A percentile compares a stretch with the other conserved stretches of the same genome.
Conservation (phyloP, 2,888 invertebrate species). For the Scaptomyza tumidula region DNA sequence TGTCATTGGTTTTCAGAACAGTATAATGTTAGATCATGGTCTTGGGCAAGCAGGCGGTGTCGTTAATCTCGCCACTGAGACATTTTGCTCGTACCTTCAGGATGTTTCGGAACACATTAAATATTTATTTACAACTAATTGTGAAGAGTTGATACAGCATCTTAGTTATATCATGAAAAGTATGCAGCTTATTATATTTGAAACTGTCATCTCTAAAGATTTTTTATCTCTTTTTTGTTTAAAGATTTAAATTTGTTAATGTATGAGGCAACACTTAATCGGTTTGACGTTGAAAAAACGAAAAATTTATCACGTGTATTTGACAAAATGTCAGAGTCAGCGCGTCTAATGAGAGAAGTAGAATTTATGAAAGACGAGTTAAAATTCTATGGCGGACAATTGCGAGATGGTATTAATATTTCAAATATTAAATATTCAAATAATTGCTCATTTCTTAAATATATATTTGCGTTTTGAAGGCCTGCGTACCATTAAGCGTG, state of each 20-base stretch:
- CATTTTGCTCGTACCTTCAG: conserved; percentile 89
- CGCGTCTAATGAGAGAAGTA: conserved; percentile 87
- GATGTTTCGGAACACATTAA: conserved; percentile 89
- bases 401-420: conserved; percentile 88
- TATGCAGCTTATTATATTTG: conserved; percentile 82
- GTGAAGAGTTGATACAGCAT: conserved; percentile 88
- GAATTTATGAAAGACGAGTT: conserved; percentile 88
- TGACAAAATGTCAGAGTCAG: conserved; percentile 88
- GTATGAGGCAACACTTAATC: neutral
- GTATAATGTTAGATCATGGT: conserved; percentile 92
- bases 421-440: too few species aligned
- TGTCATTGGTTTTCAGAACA: conserved; percentile 95
- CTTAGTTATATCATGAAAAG: conserved; percentile 87
- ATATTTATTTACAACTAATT: conserved; percentile 90
- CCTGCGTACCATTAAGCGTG: conserved; percentile 51
- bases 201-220: too few species aligned
- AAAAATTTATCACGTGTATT: conserved; percentile 89
- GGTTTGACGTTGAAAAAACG: neutral
- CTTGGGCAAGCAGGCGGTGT: too few species aligned
- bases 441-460: neutral
- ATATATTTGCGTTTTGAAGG: conserved; percentile 13
- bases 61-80: conserved; percentile 87
- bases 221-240: too few species aligned
- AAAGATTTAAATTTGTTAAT: neutral
- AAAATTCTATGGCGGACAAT: conserved; percentile 88